phyloP scores from a whole-genome alignment of 2,888 invertebrate species.

The Metellina segmentata region DNA sequence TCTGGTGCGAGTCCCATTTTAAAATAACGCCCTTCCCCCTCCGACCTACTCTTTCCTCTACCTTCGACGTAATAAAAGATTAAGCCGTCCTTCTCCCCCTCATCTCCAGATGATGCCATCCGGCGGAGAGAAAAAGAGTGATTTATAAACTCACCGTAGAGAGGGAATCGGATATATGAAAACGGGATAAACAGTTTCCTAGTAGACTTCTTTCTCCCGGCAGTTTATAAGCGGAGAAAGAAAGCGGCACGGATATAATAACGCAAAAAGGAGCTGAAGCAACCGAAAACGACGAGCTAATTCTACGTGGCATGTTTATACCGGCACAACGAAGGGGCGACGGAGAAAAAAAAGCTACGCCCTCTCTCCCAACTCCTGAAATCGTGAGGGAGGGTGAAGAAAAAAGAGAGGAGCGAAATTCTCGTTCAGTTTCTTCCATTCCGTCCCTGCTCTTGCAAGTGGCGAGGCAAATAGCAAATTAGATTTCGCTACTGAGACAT shows the following conservation, averaged over 20 bases:
- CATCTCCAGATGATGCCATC: neutral
- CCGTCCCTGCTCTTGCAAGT: neutral
- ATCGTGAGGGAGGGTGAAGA: neutral
- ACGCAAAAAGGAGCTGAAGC: neutral
- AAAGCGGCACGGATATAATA: neutral
- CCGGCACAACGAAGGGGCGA: neutral
- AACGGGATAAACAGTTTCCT: neutral
- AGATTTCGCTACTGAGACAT: constrained; percentile 51
- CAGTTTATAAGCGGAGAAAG: neutral
- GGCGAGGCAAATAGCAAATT: constrained; percentile 57
- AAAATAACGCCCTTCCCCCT: neutral
- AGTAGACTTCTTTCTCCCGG: neutral
- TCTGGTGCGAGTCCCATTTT: neutral
- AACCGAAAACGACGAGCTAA: constrained; percentile 13
- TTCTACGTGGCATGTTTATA: constrained; percentile 40
- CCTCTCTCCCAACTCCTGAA: neutral
- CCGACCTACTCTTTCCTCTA: too few relatives aligned
- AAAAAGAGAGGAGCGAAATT: neutral
- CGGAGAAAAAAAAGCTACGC: neutral
- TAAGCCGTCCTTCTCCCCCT: neutral
- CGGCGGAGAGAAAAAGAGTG: neutral
- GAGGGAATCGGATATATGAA: neutral
- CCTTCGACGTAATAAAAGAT: neutral
- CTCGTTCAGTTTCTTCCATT: constrained; percentile 21
- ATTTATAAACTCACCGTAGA: neutral